Percentiles rank a stretch among this genome's conserved stretches.
These are phyloP conservation scores for Drosophila ironensis DNA, from an alignment of 1,140 invertebrate species.

Conservation along the genomic window DNA sequence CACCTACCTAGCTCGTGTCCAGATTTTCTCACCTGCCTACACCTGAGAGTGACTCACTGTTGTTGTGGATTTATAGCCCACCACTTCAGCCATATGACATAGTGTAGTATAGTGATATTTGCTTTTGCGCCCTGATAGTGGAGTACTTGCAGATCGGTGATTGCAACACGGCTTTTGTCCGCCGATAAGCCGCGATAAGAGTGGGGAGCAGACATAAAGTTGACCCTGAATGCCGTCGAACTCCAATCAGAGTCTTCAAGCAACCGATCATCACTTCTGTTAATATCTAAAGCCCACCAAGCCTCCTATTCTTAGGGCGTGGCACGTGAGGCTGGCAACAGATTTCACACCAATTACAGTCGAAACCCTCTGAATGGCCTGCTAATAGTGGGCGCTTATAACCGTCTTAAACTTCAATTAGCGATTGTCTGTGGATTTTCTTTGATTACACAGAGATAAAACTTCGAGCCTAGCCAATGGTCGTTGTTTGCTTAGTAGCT, in stretches of 20 bases:
- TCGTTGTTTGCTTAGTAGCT: not conserved
- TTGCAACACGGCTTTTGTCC: conserved; percentile 15
- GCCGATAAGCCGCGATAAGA: conserved; percentile 44
- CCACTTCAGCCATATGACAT: conserved; percentile 3
- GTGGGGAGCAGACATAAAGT: not conserved
- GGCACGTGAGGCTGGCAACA: conserved; percentile 30
- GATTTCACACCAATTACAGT: conserved; percentile 51
- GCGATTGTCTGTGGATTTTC: conserved; percentile 28
- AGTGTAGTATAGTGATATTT: conserved; percentile 5
- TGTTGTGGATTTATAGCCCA: not conserved
- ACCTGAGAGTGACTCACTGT: conserved; percentile 9
- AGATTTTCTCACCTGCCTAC: too few species aligned
- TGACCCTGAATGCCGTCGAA: conserved; percentile 7
- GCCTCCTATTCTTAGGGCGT: not conserved
- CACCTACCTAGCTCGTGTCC: conserved; percentile 7
- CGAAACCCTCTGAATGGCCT: conserved; percentile 4
- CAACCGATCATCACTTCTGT: conserved; percentile 3
- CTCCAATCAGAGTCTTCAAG: not conserved
- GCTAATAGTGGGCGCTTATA: conserved; percentile 33
- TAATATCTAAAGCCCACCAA: conserved; percentile 37
- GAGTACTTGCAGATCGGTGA: conserved; percentile 33
- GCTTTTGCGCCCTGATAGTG: conserved; percentile 20
- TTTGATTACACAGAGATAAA: conserved; percentile 18
- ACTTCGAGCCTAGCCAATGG: not conserved
- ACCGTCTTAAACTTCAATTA: conserved; percentile 51